Conservation (phyloP, 2,113 vertebrate genomes). For the Grallaria varia region DNA sequence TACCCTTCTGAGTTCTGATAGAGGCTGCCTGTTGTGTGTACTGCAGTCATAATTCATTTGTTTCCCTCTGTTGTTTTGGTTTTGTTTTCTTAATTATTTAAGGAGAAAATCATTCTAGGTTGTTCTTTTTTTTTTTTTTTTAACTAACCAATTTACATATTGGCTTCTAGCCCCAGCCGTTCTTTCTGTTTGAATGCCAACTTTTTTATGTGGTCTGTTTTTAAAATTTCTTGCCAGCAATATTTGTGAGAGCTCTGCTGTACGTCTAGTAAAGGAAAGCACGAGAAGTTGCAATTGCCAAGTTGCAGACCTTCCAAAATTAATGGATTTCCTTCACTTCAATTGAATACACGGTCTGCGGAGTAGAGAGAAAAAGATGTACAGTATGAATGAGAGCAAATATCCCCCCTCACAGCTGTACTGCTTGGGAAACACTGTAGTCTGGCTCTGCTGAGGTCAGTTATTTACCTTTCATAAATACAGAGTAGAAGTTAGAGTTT, state of each 20-base stretch:
- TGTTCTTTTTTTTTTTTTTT: slow-evolving; percentile 41
- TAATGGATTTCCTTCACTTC: slow-evolving; percentile 56
- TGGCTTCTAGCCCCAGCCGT: slow-evolving; percentile 62
- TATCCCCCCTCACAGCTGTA: not conserved
- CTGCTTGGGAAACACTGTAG: not conserved
- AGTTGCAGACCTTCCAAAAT: slow-evolving; percentile 62
- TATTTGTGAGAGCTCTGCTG: slow-evolving; percentile 62
- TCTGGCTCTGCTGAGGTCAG: slow-evolving; percentile 20
- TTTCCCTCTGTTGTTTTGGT: slow-evolving; percentile 75
- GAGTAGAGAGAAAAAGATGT: slow-evolving; percentile 24
- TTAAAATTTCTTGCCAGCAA: slow-evolving; percentile 71
- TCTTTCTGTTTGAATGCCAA: slow-evolving; percentile 73
- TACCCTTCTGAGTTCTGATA: slow-evolving; percentile 90
- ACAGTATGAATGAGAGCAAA: slow-evolving; percentile 6
- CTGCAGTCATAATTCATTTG: slow-evolving; percentile 81
- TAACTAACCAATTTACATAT: slow-evolving; percentile 68
- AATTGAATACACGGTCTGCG: not conserved
- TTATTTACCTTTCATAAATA: slow-evolving; percentile 42
- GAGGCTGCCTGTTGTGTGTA: slow-evolving; percentile 79
- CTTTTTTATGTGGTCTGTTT: slow-evolving; percentile 67
- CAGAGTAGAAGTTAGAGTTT: slow-evolving; percentile 37
- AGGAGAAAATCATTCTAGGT: slow-evolving; percentile 57
- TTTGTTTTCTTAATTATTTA: slow-evolving; percentile 78
- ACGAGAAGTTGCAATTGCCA: slow-evolving; percentile 60
- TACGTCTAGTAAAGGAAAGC: slow-evolving; percentile 53